phyloP scores from a whole-genome alignment of 2,888 invertebrate species.

The Metopia argyrocephala region DNA sequence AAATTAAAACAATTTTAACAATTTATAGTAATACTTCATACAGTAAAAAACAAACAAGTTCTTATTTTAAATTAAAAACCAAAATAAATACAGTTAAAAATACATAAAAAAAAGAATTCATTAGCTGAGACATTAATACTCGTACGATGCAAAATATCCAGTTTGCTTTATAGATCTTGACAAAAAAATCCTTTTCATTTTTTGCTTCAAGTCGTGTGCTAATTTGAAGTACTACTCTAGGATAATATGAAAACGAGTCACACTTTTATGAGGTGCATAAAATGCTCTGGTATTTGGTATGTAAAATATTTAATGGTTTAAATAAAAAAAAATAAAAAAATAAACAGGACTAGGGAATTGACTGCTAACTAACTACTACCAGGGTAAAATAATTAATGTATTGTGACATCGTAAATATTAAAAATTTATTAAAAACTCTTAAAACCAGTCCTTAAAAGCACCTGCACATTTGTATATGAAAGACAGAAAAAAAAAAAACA shows the following conservation, averaged over 20 bases:
- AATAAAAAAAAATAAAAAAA: neutral
- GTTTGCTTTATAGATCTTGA: slow-evolving; percentile 33
- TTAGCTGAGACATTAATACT: neutral
- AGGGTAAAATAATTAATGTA: slow-evolving; percentile 62
- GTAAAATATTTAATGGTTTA: slow-evolving; percentile 46
- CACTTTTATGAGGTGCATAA: slow-evolving; percentile 34
- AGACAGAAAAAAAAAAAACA: neutral
- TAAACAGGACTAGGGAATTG: slow-evolving; percentile 4
- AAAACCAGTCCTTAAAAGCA: slow-evolving; percentile 61
- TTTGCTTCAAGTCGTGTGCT: slow-evolving; percentile 21
- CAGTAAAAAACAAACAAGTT: slow-evolving; percentile 6
- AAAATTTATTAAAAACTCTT: slow-evolving; percentile 54
- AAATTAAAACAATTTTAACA: slow-evolving; percentile 66
- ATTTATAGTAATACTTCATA: slow-evolving; percentile 64
- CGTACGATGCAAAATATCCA: slow-evolving; percentile 32
- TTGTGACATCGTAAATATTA: slow-evolving; percentile 65
- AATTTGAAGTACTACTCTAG: slow-evolving; percentile 52
- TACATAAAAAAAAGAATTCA: slow-evolving; percentile 10
- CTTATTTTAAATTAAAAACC: slow-evolving; percentile 27
- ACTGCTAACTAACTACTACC: slow-evolving; percentile 14
- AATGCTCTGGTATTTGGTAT: slow-evolving; percentile 48
- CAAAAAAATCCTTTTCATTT: slow-evolving; percentile 23
- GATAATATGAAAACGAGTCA: slow-evolving; percentile 11
- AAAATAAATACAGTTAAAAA: slow-evolving; percentile 38
- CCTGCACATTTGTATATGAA: slow-evolving; percentile 40